Conservation (phyloP, 2,113 vertebrate species). For the Tetrao urogallus region DNA sequence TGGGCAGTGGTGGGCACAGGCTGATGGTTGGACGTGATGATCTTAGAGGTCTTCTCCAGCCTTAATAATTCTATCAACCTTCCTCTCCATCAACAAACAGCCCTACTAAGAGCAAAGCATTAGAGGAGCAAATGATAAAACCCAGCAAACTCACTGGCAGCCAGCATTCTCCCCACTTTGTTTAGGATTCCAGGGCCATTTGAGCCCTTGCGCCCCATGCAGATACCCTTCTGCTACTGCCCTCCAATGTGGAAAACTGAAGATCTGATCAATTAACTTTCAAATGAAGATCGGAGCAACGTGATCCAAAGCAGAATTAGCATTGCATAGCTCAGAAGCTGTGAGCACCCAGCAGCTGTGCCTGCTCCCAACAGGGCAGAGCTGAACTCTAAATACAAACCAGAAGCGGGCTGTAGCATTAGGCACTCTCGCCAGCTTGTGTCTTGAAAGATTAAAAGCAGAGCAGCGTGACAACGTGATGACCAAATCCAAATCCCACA, state of each 20-base stretch:
- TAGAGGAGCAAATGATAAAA: accelerated
- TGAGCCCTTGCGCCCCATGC: neutral
- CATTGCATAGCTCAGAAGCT: neutral
- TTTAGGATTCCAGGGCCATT: neutral
- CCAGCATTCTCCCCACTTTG: neutral
- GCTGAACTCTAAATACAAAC: neutral
- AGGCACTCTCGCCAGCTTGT: neutral
- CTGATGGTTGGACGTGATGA: too few species aligned
- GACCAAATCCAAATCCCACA: neutral
- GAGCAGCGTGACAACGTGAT: neutral
- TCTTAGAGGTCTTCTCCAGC: too few species aligned
- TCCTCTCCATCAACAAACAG: neutral
- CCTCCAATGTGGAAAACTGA: neutral
- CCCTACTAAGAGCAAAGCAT: neutral
- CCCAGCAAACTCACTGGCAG: accelerated
- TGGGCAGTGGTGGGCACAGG: too few species aligned
- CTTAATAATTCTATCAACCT: neutral
- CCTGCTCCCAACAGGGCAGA: neutral
- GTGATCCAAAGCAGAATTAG: neutral
- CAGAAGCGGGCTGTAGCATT: neutral
- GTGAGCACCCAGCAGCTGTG: accelerated
- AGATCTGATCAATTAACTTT: neutral
- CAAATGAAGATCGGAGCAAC: neutral
- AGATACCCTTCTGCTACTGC: neutral
- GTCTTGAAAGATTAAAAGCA: neutral